Percentiles rank a stretch among this genome's conserved stretches.
These are phyloP conservation scores for Nycteola revayana DNA, from an alignment of 2,888 invertebrate genomes.

Conservation along the genomic window DNA sequence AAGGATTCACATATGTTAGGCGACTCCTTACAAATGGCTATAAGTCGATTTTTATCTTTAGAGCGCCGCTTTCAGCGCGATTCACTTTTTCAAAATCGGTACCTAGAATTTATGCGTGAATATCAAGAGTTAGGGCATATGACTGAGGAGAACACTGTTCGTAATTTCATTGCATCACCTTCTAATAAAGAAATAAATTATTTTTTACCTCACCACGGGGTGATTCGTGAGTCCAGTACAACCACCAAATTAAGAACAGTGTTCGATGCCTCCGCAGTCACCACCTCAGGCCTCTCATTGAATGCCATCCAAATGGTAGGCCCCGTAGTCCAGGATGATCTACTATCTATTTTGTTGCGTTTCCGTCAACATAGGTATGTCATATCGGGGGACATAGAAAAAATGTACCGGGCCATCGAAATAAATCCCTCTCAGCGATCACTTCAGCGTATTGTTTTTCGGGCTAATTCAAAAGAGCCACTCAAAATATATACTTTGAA, in stretches of 20 bases:
- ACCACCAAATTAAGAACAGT: conserved; percentile 32
- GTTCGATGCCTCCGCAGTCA: conserved; percentile 23
- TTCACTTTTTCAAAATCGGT: conserved; percentile 4
- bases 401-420: conserved; percentile 15
- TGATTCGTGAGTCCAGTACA: conserved; percentile 17
- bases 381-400: conserved; percentile 18
- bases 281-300: conserved; percentile 11
- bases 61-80: conserved; percentile 8
- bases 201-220: conserved; percentile 31
- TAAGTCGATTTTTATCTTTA: conserved; percentile 19
- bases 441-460: neutral
- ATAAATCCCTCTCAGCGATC: neutral
- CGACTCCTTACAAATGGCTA: conserved; percentile 25
- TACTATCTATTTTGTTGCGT: conserved; percentile 14
- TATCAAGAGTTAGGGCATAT: conserved; percentile 10
- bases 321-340: conserved; percentile 15
- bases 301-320: conserved; percentile 18
- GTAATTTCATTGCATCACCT: neutral
- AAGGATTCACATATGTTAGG: conserved; percentile 11
- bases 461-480: neutral
- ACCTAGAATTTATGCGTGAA: conserved; percentile 5
- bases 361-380: conserved; percentile 19
- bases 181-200: conserved; percentile 6
- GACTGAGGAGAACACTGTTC: conserved; percentile 2
- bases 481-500: neutral